These are phyloP conservation scores for Amphiura filiformis DNA, from an alignment of 35 echinoderm and acorn worm species.

Conservation along the genomic window DNA sequence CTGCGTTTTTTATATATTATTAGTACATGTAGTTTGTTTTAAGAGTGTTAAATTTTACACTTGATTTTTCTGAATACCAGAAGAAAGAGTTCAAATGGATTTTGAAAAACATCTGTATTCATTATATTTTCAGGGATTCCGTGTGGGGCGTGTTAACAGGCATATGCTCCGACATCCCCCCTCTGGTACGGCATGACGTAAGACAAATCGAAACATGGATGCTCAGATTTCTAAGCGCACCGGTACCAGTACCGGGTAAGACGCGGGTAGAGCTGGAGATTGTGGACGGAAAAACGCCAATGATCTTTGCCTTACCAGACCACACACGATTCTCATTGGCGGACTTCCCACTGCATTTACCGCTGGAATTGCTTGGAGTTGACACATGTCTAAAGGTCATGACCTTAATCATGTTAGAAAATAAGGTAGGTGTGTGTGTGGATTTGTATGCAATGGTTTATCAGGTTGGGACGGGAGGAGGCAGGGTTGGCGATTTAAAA, in stretches of 20 bases:
- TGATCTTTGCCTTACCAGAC: constrained; percentile 90
- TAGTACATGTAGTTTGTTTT: no score
- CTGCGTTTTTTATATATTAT: no score
- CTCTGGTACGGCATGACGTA: constrained; percentile 86
- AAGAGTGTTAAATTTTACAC: no score
- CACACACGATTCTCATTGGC: constrained; percentile 95
- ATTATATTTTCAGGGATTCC: constrained; percentile 98
- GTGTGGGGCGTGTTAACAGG: constrained; percentile 95
- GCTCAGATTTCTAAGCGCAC: constrained; percentile 81
- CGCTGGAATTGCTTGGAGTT: constrained; percentile 89
- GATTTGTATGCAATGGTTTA: constrained; percentile 86
- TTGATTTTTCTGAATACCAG: no score
- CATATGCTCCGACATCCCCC: constrained; percentile 80
- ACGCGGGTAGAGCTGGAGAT: constrained; percentile 90
- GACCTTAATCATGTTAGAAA: constrained; percentile 87
- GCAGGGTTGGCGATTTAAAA: constrained; percentile 79
- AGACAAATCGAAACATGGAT: constrained; percentile 99
- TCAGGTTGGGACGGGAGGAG: constrained; percentile 86
- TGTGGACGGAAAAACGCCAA: constrained; percentile 64
- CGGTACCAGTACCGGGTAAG: constrained; percentile 93
- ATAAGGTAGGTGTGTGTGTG: constrained; percentile 76
- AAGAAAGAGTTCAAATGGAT: no score
- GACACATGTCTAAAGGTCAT: constrained; percentile 94
- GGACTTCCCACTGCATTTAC: constrained; percentile 92
- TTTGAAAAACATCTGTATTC: no score